Percentiles rank a stretch among this genome's conserved stretches.
Conservation (phyloP, 37 sponge, comb jelly and placozoan genomes). For the Oopsacas minuta region DNA sequence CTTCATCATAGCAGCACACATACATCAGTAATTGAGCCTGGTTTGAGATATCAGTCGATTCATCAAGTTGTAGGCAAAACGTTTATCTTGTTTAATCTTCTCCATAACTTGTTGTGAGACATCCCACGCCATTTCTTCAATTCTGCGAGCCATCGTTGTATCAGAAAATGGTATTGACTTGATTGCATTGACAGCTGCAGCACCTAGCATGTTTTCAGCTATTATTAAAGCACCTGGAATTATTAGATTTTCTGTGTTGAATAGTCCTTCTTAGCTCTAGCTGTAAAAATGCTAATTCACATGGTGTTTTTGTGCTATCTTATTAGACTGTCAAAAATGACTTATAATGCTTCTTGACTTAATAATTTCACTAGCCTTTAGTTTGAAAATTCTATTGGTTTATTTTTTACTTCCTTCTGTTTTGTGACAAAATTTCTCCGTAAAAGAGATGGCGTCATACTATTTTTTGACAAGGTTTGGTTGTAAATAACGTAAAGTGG, state of each 20-base stretch:
- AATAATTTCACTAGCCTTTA: not conserved
- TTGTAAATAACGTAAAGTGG: not conserved
- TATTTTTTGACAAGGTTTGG: not conserved
- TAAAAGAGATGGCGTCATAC: not conserved
- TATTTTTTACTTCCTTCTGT: not conserved
- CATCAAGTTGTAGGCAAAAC: not conserved
- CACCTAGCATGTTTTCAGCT: not conserved
- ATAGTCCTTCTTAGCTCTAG: not conserved
- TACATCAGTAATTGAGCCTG: not conserved
- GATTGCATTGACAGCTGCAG: not conserved
- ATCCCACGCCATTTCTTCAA: not conserved
- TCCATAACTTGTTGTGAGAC: not conserved
- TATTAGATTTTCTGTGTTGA: not conserved
- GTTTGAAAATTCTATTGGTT: not conserved
- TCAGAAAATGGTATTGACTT: not conserved
- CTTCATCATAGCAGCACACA: not conserved
- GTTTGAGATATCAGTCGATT: not conserved
- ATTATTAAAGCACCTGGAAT: not conserved
- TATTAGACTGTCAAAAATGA: not conserved
- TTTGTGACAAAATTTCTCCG: not conserved
- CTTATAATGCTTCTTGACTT: not conserved
- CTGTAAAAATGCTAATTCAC: not conserved
- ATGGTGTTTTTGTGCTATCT: not conserved
- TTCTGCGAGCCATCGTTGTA: not conserved
- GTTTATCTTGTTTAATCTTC: not conserved